Conservation (phyloP, 2,113 vertebrate species). For the Alethe diademata region DNA sequence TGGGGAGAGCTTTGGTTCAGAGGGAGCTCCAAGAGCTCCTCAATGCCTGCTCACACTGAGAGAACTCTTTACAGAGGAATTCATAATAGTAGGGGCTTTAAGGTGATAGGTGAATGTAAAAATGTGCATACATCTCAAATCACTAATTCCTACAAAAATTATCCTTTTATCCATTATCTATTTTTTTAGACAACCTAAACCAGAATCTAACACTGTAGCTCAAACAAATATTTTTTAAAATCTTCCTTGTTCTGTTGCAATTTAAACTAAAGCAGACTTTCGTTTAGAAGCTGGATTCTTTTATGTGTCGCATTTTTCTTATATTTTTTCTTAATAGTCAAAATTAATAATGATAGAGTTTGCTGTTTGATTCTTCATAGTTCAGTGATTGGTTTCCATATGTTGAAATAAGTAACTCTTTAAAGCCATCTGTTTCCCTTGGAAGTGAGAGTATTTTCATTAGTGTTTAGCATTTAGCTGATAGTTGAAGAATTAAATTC, state of each 20-base stretch:
- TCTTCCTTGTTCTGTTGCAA: background rate
- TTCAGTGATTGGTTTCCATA: constrained; percentile 16
- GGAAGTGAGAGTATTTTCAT: background rate
- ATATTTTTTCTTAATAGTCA: background rate
- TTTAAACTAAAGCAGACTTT: background rate
- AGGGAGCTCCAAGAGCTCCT: background rate
- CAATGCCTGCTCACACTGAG: rapidly evolving
- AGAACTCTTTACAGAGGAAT: too few relatives aligned
- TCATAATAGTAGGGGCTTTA: background rate
- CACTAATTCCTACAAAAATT: background rate
- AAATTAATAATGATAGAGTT: background rate
- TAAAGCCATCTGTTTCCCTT: constrained; percentile 27
- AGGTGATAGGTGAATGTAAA: background rate
- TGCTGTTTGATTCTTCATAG: background rate
- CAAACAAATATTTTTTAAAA: background rate
- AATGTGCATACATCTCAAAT: background rate
- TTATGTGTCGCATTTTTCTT: background rate
- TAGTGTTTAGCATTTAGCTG: background rate
- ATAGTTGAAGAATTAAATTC: background rate
- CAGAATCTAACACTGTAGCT: background rate
- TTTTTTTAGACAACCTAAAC: background rate
- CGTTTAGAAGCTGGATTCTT: background rate
- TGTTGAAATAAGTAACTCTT: constrained; percentile 21
- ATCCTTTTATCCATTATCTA: too few relatives aligned
- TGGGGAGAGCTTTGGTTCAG: background rate